Base-by-base conservation (phyloP, 2,113 vertebrate genomes). In the Salvelinus sp. region DNA sequence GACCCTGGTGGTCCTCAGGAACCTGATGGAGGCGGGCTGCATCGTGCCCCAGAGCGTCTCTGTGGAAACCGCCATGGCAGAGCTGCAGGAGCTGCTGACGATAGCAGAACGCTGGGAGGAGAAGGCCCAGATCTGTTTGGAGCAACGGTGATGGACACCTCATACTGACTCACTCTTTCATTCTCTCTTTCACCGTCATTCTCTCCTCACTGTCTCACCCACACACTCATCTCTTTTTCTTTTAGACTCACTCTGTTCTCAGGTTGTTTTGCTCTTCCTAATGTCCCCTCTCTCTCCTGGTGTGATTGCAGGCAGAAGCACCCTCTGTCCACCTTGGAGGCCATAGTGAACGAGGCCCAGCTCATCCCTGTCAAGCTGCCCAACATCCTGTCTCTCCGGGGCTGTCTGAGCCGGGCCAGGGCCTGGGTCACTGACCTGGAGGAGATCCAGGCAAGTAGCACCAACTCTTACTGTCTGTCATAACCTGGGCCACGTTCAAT, bases 361-460 rank as follows among this genome's bases (percentile, higher is more conserved):
- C 94, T 97, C 50, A 96, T 99, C 74, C 97, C n/a, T 0, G 97
- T 96, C 28, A 95, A 95, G 79, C 91, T 98, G 57, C 97, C 97
- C 75, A 99, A 99, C 85, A 98, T 97, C 81, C 91, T 94, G 83
- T 92, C 96, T 9, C 92, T 98, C 23, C 97, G 96, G 73, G 95
- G 92, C 69, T 97, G 96, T 3, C 89, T 98, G 47, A 93, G 86
- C 67, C 95, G 96, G 38, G 97, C 97, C 5, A 94, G 92, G 0
- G 96, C 96, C 23, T 99, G 97, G 97, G 97, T 97, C n/a, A 97
- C 96, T 0, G 96, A 97, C 30, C 91, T 99, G 2, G 96, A 98
- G 81, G 97, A 98, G 86, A 99, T 99, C 83, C 97, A 98, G 94
- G 97, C 95, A 86, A 76, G 62, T 13, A 18, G 13, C 28, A 54